Base-by-base conservation (phyloP, 2,888 invertebrate genomes). In the Napeogenes sylphis region DNA sequence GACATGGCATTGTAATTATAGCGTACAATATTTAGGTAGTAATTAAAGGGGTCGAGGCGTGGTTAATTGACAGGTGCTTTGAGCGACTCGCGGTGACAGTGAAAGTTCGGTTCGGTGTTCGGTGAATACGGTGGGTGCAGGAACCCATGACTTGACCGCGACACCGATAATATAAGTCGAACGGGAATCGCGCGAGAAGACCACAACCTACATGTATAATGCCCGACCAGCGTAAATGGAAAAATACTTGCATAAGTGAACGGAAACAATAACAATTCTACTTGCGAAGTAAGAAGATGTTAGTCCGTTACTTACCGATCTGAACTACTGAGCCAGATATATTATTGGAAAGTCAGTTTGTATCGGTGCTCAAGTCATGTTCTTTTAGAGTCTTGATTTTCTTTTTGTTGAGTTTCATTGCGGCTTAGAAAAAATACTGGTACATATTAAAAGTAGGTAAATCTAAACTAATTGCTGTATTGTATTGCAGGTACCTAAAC, bases 1-100 rank as follows among this genome's bases (percentile, higher is more conserved):
- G 73, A 87, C 78, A 80, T 78, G 78, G 76, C 78, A 71, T 78
- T 72, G 81, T 81, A 85, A 87, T 87, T 85, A 82, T 75, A 75
- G 76, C 72, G 79, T 80, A 81, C 79, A 78, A 78, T 83, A 82
- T 84, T 86, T 83, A 79, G 76, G 76, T 79, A 80, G 79, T 80
- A 75, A 83, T 83, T 82, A 78, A 71, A 67, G 74, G 73, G 77
- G 78, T 78, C 77, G 75, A 74, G 75, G 72, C 72, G 73, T 71
- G 70, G 66, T 70, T 76, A 78, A 79, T 79, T 76, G 78, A 78
- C 76, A 75, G 75, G 73, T 75, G 73, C 71, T 71, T 73, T 67
- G 73, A 75, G 67, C 58, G 67, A 72, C 70, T 69, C 59, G 66
- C 59, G 66, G 45, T 69, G 66, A 72, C 71, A 75, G 74, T 74